Conservation (phyloP, 2,888 invertebrate genomes). For the Spilarctia lutea region DNA sequence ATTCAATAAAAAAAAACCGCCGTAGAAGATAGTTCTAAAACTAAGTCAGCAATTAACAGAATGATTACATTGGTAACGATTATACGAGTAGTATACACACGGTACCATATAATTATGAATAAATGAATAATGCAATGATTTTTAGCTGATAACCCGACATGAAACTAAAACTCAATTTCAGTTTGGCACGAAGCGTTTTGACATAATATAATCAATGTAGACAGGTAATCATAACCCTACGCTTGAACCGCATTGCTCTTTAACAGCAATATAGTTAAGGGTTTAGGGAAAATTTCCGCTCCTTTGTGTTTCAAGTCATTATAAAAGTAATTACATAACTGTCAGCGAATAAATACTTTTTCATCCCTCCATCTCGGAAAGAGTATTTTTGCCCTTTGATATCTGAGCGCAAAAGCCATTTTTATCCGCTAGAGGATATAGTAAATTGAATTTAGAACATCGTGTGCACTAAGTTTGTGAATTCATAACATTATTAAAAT, state of each 20-base stretch:
- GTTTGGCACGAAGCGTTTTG: neutral
- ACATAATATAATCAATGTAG: neutral
- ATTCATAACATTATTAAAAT: too few species aligned
- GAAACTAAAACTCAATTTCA: conserved; percentile 8
- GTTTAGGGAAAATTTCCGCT: neutral
- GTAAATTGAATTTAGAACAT: too few species aligned
- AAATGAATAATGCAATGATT: neutral
- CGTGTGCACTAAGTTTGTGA: too few species aligned
- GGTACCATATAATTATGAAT: neutral
- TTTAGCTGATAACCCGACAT: neutral
- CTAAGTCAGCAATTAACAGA: too few species aligned
- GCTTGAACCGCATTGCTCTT: conserved; percentile 2
- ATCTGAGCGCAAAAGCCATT: too few species aligned
- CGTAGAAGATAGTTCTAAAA: too few species aligned
- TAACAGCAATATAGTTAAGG: neutral
- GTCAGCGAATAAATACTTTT: neutral
- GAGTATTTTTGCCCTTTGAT: too few species aligned
- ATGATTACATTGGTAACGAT: too few species aligned
- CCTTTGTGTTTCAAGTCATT: neutral
- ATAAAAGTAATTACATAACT: conserved; percentile 1
- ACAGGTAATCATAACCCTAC: neutral
- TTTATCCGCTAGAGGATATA: too few species aligned
- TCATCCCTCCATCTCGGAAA: too few species aligned
- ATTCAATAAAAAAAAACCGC: too few species aligned
- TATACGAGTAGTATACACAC: too few species aligned